Evolutionary conservation across 2,888 invertebrate species (phyloP).

Genomic region (Apamea monoglypha): DNA sequence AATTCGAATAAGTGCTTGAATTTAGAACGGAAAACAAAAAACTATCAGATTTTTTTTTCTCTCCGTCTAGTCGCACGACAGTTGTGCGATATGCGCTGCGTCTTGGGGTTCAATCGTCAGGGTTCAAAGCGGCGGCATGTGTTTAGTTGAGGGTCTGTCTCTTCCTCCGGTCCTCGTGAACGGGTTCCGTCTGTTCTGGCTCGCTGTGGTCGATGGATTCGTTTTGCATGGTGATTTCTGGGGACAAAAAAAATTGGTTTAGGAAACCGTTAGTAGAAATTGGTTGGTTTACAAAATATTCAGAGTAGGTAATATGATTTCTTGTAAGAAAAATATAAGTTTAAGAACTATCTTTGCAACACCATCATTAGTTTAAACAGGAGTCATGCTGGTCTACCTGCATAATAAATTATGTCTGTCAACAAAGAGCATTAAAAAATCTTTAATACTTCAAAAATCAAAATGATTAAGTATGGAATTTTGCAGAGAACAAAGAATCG

Average conservation of each 20-base stretch:
- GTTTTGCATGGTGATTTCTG: slow-evolving; percentile 76
- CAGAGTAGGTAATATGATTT: too few relatives aligned
- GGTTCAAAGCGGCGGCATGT: slow-evolving; percentile 20
- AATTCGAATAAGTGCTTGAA: not conserved
- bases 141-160: slow-evolving; percentile 68
- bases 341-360: too few relatives aligned
- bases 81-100: slow-evolving; percentile 48
- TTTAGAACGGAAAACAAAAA: not conserved
- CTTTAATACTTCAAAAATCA: too few relatives aligned
- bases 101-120: slow-evolving; percentile 37
- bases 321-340: too few relatives aligned
- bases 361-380: too few relatives aligned
- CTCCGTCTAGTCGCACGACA: slow-evolving; percentile 22
- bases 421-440: too few relatives aligned
- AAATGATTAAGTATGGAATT: too few relatives aligned
- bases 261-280: not conserved
- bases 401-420: too few relatives aligned
- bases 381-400: too few relatives aligned
- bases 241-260: not conserved
- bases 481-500: too few relatives aligned
- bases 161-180: slow-evolving; percentile 77
- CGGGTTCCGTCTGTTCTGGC: slow-evolving; percentile 77
- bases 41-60: not conserved
- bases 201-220: slow-evolving; percentile 76
- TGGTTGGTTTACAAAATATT: not conserved